Base-by-base conservation (phyloP, 92 coral and sea anemone genomes). In the Porites cylindrica region DNA sequence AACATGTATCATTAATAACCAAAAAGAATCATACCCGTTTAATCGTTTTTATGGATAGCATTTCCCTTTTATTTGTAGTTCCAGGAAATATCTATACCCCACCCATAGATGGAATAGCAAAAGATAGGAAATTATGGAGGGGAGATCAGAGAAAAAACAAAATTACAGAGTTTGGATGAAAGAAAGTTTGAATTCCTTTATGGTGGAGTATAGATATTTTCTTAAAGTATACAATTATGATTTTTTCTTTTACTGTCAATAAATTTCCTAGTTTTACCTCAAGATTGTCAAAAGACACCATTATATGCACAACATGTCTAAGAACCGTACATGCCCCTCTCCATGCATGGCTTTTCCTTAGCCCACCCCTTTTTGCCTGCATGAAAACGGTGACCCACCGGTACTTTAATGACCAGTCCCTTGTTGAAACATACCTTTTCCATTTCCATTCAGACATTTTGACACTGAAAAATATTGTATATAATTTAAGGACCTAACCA, bases 11-110 rank as follows among this genome's bases (percentile, higher is more conserved):
- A 38, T 38, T 38, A 38, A 38, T 38, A 38, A 38, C 47, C 59
- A 53, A 8, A 53, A 7, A 53, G 59, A 53, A 53, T 53, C 59
- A 11, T 11, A 53, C 10, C 59, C 6, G 59, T 66, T 66, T 9
- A 66, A 6, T 66, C 23, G 6, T 8, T 7, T 19, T 26, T 26
- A 66, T 66, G 71, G 71, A n/a, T 66, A 10, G 10, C 8, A 26
- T n/a, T 66, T 53, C 59, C 59, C 38, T 23, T 19, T 23, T n/a
- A 66, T n/a, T 66, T 26, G 50, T 69, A 26, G 13, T 32, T 70
- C 74, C 74, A 24, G 74, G 38, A 70, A 70, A 70, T 70, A 70
- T 70, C 74, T 51, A 70, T 70, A 24, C 51, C 38, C 74, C 13
- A 26, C 17, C 74, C 29, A 23, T 16, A 51, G 18, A 10, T 54